phyloP scores from a whole-genome alignment of 1,140 invertebrate species.

The Bicyclus anynana region DNA sequence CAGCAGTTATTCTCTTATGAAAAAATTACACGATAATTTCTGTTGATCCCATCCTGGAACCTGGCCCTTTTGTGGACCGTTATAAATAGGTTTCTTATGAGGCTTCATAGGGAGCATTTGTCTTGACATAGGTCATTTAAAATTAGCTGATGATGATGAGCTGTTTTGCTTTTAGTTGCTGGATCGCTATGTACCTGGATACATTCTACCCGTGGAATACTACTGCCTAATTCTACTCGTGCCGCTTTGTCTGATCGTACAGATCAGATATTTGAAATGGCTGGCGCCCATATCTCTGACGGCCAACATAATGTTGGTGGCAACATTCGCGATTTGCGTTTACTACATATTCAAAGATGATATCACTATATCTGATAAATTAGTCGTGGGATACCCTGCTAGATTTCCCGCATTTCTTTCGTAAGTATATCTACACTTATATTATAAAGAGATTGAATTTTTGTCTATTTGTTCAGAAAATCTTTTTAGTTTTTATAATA shows the following conservation, averaged over 20 bases:
- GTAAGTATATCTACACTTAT: constrained; percentile 53
- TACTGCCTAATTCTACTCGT: constrained; percentile 81
- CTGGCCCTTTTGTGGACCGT: too few species aligned
- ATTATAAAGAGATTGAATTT: too few species aligned
- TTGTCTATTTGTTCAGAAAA: too few species aligned
- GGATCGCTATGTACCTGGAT: constrained; percentile 54
- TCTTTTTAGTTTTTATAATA: too few species aligned
- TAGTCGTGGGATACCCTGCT: constrained; percentile 42
- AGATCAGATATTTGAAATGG: constrained; percentile 84
- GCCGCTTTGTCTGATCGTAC: constrained; percentile 79
- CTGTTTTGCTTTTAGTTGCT: constrained; percentile 63
- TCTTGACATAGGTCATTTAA: too few species aligned
- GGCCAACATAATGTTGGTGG: constrained; percentile 83
- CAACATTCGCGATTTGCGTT: constrained; percentile 83
- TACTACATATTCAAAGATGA: constrained; percentile 84
- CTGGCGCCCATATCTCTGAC: constrained; percentile 85
- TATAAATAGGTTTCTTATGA: too few species aligned
- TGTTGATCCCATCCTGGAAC: too few species aligned
- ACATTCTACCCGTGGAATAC: constrained; percentile 59
- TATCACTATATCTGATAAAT: constrained; percentile 70
- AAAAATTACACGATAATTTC: too few species aligned
- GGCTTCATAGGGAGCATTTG: too few species aligned
- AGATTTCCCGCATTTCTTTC: constrained; percentile 62
- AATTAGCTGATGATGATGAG: neutral
- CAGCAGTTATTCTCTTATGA: too few species aligned